Evolutionary conservation across 2,113 vertebrate species (phyloP), one percentile per base, ranked within the genome.

Genomic region (Colinus virginianus): DNA sequence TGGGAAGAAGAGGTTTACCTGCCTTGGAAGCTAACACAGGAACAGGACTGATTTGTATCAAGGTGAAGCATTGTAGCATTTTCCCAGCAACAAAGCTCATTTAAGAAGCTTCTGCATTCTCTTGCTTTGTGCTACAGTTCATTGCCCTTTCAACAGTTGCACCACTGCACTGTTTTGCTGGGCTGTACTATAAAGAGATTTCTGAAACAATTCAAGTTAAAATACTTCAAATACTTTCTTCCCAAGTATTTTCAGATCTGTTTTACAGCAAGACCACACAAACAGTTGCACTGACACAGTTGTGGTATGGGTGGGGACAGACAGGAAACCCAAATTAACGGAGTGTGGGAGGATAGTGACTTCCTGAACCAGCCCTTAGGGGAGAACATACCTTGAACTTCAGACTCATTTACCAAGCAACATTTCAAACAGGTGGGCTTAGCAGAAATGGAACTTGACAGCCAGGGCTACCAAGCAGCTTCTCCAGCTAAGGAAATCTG

Each of bases 301-400:
- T 93, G 85, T 6, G 25, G 78, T 87, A 85, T 42, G 90, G 85
- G 93, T 93, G 82, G 87, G 63, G 85, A 83, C 59, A 74, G 63
- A 72, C 59, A 93, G 87, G 87, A 95, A 94, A 91, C 6, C 5
- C 59, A 95, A 88, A 96, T 26, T 46, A 79, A 69, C 26, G 32
- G 75, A 67, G 63, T 7, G 85, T 80, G 56, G 85, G 85, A 90
- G 46, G 61, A 43, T 2, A 80, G 68, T 5, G 77, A 88, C 88
- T 94, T 95, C 88, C 82, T 74, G 90, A 87, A 85, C 7, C 71
- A 83, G 36, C 67, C 40, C 2, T 1, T 7, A 6, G 34, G 61
- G 79, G 51, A 78, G 43, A 82, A 87, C 36, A 81, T 22, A 87
- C 45, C 78, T 90, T 68, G 42, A 92, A 81, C 66, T 82, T 76